phyloP scores from a whole-genome alignment of 2,797 vertebrate species.

The Eospalax fontanierii region DNA sequence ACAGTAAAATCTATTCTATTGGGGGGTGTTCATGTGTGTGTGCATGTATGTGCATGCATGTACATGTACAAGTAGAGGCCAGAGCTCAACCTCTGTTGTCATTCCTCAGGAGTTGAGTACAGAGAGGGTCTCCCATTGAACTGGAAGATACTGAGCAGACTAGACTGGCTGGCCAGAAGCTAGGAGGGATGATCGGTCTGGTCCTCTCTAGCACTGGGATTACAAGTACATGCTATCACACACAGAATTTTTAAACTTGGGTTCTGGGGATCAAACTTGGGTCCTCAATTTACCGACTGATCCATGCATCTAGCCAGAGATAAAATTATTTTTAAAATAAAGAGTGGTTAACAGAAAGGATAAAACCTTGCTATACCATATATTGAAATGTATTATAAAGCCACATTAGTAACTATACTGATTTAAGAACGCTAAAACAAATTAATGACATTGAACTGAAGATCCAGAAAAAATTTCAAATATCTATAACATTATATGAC shows the following conservation, averaged over 20 bases:
- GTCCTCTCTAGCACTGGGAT: background rate
- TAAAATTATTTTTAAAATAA: conserved; percentile 47
- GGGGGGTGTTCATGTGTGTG: too few relatives aligned
- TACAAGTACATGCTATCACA: background rate
- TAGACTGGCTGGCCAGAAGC: background rate
- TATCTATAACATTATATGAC: conserved; percentile 1
- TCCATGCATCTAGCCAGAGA: background rate
- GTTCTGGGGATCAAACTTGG: background rate
- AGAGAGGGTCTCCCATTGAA: background rate
- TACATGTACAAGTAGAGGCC: background rate
- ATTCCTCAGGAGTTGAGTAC: too few relatives aligned
- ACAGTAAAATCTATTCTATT: background rate
- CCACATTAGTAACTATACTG: conserved; percentile 30
- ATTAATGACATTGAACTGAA: conserved; percentile 40
- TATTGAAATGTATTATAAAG: conserved; percentile 25
- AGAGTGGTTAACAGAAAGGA: conserved; percentile 5
- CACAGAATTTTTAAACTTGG: background rate
- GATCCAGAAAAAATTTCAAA: conserved; percentile 18
- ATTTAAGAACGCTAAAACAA: conserved; percentile 39
- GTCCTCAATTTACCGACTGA: background rate
- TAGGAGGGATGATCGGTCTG: background rate
- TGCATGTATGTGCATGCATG: background rate
- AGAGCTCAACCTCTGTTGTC: too few relatives aligned
- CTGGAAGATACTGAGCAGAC: background rate
- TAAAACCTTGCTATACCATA: background rate